Evolutionary conservation across 2,113 vertebrate genomes (phyloP).

Genomic region (Corvus hawaiiensis): DNA sequence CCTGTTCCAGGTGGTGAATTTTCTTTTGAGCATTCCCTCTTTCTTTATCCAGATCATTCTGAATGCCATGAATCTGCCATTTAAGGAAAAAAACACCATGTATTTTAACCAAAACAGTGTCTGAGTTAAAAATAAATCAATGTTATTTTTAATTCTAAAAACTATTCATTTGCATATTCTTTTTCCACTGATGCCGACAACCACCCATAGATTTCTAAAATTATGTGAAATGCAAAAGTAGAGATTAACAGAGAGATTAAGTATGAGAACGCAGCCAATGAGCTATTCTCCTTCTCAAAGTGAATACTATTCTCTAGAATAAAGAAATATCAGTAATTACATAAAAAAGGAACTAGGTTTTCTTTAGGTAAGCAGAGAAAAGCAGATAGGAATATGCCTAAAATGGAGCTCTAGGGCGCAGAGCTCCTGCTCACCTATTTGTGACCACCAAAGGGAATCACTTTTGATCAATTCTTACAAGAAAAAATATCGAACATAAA

Average conservation of each 20-base stretch:
- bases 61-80: conserved; percentile 65
- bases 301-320: background rate
- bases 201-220: background rate
- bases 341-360: background rate
- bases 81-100: background rate
- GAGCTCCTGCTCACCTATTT: background rate
- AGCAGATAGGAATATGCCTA: background rate
- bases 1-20: conserved; percentile 63
- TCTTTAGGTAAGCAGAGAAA: background rate
- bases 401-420: background rate
- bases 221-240: background rate
- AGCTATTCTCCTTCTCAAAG: background rate
- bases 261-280: background rate
- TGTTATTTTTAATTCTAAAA: background rate
- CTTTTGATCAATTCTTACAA: background rate
- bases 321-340: background rate
- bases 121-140: background rate
- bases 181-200: background rate
- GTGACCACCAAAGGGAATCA: background rate
- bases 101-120: background rate
- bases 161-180: background rate
- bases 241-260: background rate
- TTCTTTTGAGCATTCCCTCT: conserved; percentile 64
- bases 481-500: background rate
- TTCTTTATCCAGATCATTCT: conserved; percentile 67